Percentiles rank a stretch among this genome's conserved stretches.
Evolutionary conservation across 2,888 invertebrate genomes (phyloP).

Genomic region (Tenthredo notha): DNA sequence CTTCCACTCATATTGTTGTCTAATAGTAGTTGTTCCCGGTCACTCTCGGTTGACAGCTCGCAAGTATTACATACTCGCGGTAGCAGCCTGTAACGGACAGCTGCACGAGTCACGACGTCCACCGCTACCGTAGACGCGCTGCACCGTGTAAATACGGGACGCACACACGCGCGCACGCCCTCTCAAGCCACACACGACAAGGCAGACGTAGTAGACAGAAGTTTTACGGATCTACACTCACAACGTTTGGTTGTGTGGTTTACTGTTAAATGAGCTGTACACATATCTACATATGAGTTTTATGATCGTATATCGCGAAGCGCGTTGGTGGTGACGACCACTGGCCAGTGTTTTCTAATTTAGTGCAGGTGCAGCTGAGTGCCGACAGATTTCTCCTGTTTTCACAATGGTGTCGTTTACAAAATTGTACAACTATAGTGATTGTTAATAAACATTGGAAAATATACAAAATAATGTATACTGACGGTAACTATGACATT

Average conservation of each 20-base stretch:
- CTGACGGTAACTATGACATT: conserved; percentile 67
- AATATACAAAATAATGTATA: conserved; percentile 65
- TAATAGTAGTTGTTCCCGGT: neutral
- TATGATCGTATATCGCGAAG: conserved; percentile 15
- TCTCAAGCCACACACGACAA: neutral
- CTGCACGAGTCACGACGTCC: neutral
- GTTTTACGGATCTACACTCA: neutral
- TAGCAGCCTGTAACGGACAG: neutral
- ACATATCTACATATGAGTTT: neutral
- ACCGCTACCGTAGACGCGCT: neutral
- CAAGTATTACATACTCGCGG: neutral
- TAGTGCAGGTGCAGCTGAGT: neutral
- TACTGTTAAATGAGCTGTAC: neutral
- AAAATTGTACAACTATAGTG: neutral
- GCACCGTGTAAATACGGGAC: neutral
- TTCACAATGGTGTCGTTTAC: conserved; percentile 1
- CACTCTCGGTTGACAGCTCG: neutral
- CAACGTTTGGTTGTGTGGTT: neutral
- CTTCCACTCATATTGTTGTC: neutral
- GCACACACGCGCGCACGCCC: neutral
- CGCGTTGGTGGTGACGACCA: conserved; percentile 1
- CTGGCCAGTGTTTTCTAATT: conserved; percentile 40
- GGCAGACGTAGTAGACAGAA: neutral
- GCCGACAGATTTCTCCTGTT: conserved; percentile 14
- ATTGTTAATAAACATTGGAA: conserved; percentile 21